Evolutionary conservation across 2,113 vertebrate species (phyloP).

Genomic region (Prunella himalayana): DNA sequence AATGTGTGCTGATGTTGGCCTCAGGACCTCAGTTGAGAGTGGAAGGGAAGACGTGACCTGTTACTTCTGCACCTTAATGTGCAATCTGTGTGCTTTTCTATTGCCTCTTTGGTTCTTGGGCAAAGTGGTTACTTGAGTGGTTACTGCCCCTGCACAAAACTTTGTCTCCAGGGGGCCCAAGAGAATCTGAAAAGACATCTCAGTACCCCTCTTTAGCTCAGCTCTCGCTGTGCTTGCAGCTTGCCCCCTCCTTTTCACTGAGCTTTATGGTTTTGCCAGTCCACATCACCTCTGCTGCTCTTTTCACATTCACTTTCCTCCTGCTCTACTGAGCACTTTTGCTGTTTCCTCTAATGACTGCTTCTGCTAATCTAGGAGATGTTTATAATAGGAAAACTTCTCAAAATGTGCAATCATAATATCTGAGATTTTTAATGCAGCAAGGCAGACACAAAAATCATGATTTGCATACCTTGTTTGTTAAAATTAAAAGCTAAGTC

Average conservation of each 20-base stretch:
- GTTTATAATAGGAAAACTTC: background rate
- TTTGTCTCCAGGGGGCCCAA: background rate
- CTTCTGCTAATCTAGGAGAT: background rate
- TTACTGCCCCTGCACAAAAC: background rate
- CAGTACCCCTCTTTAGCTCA: background rate
- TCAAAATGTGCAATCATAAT: background rate
- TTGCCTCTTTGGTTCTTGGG: background rate
- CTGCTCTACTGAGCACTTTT: background rate
- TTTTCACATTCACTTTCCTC: background rate
- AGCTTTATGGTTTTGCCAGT: background rate
- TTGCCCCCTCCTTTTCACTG: background rate
- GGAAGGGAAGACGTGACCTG: background rate
- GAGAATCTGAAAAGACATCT: background rate
- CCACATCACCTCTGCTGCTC: background rate
- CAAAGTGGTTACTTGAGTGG: background rate
- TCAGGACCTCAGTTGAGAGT: background rate
- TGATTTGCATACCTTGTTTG: background rate
- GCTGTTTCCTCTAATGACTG: background rate
- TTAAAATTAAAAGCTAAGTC: background rate
- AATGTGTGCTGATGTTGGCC: background rate
- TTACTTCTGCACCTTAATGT: too few relatives aligned
- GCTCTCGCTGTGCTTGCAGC: background rate
- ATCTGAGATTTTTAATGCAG: background rate
- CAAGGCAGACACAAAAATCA: background rate
- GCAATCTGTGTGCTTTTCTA: background rate